phyloP scores from a whole-genome alignment of 2,113 vertebrate genomes.

The Madoqua kirkii region DNA sequence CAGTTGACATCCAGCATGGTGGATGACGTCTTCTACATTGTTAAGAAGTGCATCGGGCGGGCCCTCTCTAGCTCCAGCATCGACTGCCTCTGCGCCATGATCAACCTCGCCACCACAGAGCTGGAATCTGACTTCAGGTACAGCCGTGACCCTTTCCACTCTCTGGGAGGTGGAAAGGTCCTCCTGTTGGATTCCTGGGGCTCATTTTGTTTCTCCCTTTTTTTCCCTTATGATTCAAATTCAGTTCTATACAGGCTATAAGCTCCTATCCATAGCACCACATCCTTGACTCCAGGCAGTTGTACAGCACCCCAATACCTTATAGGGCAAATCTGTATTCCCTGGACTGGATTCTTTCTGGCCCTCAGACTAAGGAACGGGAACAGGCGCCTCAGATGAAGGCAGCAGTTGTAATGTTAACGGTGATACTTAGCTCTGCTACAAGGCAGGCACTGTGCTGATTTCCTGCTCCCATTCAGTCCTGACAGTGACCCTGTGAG shows the following conservation, averaged over 20 bases:
- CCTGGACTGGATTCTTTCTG: not conserved
- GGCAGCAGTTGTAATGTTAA: not conserved
- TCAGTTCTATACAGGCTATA: not conserved
- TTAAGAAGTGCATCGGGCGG: slow-evolving; percentile 98
- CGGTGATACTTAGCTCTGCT: not conserved
- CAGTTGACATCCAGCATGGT: slow-evolving; percentile 99
- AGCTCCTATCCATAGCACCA: not conserved
- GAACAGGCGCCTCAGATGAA: not conserved
- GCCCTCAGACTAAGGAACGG: not conserved
- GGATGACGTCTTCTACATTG: slow-evolving; percentile 98
- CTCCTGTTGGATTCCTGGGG: not conserved
- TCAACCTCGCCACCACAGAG: slow-evolving; percentile 94
- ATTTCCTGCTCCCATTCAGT: not conserved
- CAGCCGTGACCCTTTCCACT: not conserved
- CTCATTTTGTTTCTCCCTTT: not conserved
- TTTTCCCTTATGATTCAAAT: not conserved
- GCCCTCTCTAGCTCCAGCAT: slow-evolving; percentile 96
- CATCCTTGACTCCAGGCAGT: not conserved
- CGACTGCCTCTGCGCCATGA: slow-evolving; percentile 98
- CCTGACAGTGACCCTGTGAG: not conserved
- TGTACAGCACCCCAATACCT: not conserved
- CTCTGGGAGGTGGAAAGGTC: not conserved
- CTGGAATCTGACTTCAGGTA: slow-evolving; percentile 98
- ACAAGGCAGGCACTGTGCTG: not conserved
- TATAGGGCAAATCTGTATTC: not conserved